These are phyloP conservation scores for Peromyscus californicus DNA, from an alignment of 2,113 vertebrate species.

Conservation along the genomic window DNA sequence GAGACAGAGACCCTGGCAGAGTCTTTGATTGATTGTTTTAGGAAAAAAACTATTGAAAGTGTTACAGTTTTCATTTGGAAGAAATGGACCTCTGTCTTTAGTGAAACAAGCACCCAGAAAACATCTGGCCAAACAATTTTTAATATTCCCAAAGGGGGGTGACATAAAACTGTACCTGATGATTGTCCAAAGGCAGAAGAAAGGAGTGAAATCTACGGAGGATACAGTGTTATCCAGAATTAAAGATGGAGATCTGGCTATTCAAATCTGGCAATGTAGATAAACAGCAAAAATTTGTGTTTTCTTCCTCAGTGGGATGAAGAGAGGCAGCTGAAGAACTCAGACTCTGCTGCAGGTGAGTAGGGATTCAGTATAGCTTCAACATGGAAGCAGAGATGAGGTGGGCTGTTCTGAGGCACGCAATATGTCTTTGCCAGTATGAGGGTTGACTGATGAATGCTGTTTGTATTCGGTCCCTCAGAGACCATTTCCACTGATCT, in stretches of 20 bases:
- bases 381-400: background rate
- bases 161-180: background rate
- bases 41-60: background rate
- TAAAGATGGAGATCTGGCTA: background rate
- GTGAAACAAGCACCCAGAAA: background rate
- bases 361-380: background rate
- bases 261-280: background rate
- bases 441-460: background rate
- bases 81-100: background rate
- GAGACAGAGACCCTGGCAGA: background rate
- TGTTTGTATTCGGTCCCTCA: background rate
- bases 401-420: background rate
- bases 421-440: background rate
- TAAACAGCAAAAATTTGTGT: background rate
- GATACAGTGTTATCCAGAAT: background rate
- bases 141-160: background rate
- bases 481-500: background rate
- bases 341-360: background rate
- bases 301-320: background rate
- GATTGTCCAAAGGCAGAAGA: background rate
- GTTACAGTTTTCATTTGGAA: constrained; percentile 19
- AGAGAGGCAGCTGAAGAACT: background rate
- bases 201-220: background rate
- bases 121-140: background rate
- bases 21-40: background rate